Evolutionary conservation across 64 coral and sea anemone genomes (phyloP).

Genomic region (Montipora efflorescens): DNA sequence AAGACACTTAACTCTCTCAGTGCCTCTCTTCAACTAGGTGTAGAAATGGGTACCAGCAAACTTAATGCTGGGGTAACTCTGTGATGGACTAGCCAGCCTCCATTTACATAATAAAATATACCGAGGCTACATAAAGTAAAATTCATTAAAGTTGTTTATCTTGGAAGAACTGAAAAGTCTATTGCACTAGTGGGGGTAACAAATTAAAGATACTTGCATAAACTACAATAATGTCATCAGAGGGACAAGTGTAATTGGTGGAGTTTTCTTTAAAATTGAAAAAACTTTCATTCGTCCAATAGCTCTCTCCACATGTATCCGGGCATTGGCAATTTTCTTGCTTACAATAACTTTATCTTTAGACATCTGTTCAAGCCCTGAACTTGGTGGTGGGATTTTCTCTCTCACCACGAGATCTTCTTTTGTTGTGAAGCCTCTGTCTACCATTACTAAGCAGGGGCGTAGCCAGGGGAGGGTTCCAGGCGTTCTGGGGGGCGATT

Average conservation of each 20-base stretch:
- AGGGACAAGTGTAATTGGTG: slow-evolving; percentile 49
- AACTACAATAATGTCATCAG: slow-evolving; percentile 60
- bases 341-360: slow-evolving; percentile 37
- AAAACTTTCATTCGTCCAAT: slow-evolving; percentile 71
- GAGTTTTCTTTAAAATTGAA: slow-evolving; percentile 47
- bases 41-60: too few species aligned
- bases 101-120: too few species aligned
- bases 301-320: slow-evolving; percentile 69
- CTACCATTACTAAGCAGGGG: too few species aligned
- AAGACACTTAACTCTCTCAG: too few species aligned
- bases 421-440: slow-evolving; percentile 51
- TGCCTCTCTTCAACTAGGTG: too few species aligned
- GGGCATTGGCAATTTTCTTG: slow-evolving; percentile 67
- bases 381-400: slow-evolving; percentile 65
- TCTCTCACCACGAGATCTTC: slow-evolving; percentile 38
- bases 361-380: not conserved
- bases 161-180: not conserved
- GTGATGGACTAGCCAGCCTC: too few species aligned
- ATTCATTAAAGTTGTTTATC: not conserved
- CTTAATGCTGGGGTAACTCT: too few species aligned
- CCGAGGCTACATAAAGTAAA: too few species aligned
- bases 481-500: not conserved
- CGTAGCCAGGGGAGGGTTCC: too few species aligned
- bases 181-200: slow-evolving; percentile 37
- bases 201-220: slow-evolving; percentile 55